These are phyloP conservation scores for Pelochelys cantorii DNA, from an alignment of 2,797 vertebrate species.

Conservation along the genomic window DNA sequence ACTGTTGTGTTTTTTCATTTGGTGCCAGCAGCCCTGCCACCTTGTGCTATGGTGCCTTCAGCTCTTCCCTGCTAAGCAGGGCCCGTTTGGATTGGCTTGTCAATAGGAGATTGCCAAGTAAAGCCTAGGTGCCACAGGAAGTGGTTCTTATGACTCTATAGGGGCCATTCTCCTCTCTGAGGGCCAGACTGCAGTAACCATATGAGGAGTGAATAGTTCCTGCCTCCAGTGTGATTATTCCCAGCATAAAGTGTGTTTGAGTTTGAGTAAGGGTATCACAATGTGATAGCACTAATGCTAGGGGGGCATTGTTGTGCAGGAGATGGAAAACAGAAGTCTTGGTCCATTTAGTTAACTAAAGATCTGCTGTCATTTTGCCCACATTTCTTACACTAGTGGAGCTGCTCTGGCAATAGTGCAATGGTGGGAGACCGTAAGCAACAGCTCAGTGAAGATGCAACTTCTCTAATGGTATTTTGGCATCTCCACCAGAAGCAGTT, in stretches of 20 bases:
- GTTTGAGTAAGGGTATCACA: background rate
- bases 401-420: slow-evolving; percentile 23
- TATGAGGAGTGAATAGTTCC: too few relatives aligned
- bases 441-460: slow-evolving; percentile 55
- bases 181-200: background rate
- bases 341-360: background rate
- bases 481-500: slow-evolving; percentile 43
- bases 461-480: slow-evolving; percentile 62
- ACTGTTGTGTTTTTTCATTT: slow-evolving; percentile 4
- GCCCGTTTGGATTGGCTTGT: slow-evolving; percentile 31
- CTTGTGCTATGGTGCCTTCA: slow-evolving; percentile 29
- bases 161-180: background rate
- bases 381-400: slow-evolving; percentile 42
- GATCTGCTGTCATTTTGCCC: slow-evolving; percentile 23
- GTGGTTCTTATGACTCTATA: background rate
- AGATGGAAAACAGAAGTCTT: background rate
- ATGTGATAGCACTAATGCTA: background rate
- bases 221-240: background rate
- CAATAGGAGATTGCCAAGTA: slow-evolving; percentile 37
- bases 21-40: slow-evolving; percentile 9
- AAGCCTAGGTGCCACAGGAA: background rate
- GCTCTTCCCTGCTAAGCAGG: background rate
- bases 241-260: background rate
- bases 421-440: slow-evolving; percentile 55
- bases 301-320: background rate